A percentile compares a stretch with the other conserved stretches of the same genome.
Conservation (phyloP, 2,797 vertebrate genomes). For the Lacerta agilis region DNA sequence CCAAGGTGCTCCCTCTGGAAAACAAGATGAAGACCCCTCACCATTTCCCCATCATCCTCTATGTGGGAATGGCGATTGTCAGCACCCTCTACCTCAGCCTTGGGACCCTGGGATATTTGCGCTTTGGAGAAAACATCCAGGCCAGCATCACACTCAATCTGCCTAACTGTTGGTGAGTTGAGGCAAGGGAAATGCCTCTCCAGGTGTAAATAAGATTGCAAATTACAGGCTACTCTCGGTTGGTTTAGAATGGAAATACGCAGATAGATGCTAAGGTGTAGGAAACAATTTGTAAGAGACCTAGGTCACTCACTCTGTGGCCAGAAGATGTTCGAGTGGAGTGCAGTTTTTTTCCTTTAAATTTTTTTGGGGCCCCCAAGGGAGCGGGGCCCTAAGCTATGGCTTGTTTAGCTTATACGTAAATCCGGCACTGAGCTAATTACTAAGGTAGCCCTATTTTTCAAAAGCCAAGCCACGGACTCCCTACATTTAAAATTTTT, state of each 20-base stretch:
- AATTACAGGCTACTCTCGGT: too few species aligned
- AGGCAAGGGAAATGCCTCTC: rapidly evolving
- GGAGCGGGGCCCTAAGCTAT: too few species aligned
- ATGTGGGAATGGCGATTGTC: conserved; percentile 88
- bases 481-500: too few species aligned
- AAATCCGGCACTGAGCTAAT: too few species aligned
- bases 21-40: conserved; percentile 94
- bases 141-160: conserved; percentile 95
- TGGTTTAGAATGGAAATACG: neutral
- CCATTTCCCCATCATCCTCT: conserved; percentile 86
- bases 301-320: neutral
- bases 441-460: too few species aligned
- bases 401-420: too few species aligned
- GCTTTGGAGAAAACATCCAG: conserved; percentile 84
- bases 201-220: too few species aligned
- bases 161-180: conserved; percentile 93
- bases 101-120: conserved; percentile 89
- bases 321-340: neutral
- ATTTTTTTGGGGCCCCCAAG: too few species aligned
- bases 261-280: neutral
- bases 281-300: neutral
- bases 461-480: too few species aligned
- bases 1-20: conserved; percentile 93
- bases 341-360: too few species aligned
- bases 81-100: conserved; percentile 91